These are phyloP conservation scores for Uria lomvia DNA, from an alignment of 2,113 vertebrate species.

Conservation along the genomic window DNA sequence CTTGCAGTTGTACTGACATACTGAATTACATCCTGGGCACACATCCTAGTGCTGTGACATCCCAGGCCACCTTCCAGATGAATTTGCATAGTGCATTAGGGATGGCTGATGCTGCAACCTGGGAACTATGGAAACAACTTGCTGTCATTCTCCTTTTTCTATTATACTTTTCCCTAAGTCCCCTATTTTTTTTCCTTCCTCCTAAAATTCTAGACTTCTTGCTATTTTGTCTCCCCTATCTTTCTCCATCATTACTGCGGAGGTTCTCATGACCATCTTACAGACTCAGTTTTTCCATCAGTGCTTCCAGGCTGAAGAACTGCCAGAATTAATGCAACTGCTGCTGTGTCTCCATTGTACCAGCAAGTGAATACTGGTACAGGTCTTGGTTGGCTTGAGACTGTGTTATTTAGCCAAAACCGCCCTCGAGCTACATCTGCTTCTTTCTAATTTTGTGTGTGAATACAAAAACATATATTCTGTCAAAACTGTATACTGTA, in stretches of 20 bases:
- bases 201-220: background rate
- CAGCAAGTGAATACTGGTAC: background rate
- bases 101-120: background rate
- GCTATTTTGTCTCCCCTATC: background rate
- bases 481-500: background rate
- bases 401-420: background rate
- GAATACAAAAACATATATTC: background rate
- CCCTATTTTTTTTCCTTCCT: background rate
- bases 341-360: background rate
- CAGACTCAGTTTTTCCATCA: background rate
- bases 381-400: background rate
- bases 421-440: background rate
- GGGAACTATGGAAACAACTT: background rate
- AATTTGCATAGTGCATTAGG: background rate
- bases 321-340: background rate
- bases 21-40: background rate
- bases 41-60: background rate
- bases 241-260: background rate
- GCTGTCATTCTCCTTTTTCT: background rate
- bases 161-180: background rate
- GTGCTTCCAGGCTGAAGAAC: background rate
- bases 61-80: background rate
- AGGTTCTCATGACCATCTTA: background rate
- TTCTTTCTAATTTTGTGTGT: background rate
- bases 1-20: background rate